Percentiles rank a stretch among this genome's conserved stretches.
phyloP scores from a whole-genome alignment of 1,140 invertebrate genomes.

The Drosophila arawakana region DNA sequence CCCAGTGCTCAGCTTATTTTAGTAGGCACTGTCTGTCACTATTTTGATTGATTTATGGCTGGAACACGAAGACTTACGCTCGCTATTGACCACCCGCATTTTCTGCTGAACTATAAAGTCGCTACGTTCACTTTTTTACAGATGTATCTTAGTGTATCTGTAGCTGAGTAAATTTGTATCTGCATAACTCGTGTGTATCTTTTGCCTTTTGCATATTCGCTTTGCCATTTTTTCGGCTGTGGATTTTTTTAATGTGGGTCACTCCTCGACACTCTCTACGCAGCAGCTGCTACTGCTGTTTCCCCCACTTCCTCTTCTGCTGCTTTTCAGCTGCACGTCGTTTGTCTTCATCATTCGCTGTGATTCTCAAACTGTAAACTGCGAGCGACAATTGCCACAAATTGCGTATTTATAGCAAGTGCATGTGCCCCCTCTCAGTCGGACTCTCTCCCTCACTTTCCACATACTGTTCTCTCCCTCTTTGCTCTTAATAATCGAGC shows the following conservation, averaged over 20 bases:
- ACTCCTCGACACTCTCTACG: constrained; percentile 15
- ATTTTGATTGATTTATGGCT: constrained; percentile 35
- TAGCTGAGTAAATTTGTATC: constrained; percentile 12
- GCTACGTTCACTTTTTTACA: constrained; percentile 65
- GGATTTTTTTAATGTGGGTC: constrained; percentile 62
- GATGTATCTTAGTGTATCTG: background rate
- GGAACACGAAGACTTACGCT: constrained; percentile 5
- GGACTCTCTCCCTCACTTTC: background rate
- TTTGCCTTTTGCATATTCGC: constrained; percentile 46
- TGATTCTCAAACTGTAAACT: constrained; percentile 60
- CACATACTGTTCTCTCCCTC: background rate
- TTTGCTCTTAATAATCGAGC: background rate
- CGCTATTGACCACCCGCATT: constrained; percentile 13
- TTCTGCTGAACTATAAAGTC: background rate
- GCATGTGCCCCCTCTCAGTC: constrained; percentile 33
- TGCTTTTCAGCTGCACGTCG: constrained; percentile 56
- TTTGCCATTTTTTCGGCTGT: constrained; percentile 32
- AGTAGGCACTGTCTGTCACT: constrained; percentile 18
- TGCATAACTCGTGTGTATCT: constrained; percentile 43
- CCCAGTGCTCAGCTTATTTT: background rate
- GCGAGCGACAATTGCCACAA: constrained; percentile 73
- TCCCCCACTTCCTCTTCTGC: constrained; percentile 3
- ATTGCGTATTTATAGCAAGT: constrained; percentile 76
- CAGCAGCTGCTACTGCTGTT: constrained; percentile 1
- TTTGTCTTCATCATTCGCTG: constrained; percentile 75